These are phyloP conservation scores for Bergia sp. DNA, from an alignment of 92 coral and sea anemone species.

Conservation along the genomic window DNA sequence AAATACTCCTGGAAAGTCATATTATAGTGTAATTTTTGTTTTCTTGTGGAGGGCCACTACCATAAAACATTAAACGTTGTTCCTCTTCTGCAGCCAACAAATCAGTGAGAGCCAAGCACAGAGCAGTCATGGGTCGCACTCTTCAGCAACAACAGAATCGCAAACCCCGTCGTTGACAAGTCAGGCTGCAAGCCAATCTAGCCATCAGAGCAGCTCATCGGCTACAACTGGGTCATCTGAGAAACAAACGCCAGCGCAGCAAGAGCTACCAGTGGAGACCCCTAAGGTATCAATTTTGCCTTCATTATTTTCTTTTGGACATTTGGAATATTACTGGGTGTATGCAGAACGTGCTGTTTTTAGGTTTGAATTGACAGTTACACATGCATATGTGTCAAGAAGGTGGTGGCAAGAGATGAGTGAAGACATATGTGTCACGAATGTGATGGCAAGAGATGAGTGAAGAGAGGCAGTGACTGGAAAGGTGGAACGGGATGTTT, in stretches of 20 bases:
- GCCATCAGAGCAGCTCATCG: constrained; percentile 15
- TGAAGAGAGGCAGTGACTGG: neutral
- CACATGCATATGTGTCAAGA: neutral
- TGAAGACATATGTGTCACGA: neutral
- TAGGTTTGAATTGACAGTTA: neutral
- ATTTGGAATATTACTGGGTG: neutral
- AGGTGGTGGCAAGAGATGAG: no score
- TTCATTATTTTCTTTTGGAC: neutral
- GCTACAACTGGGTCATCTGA: constrained; percentile 33
- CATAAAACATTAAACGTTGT: neutral
- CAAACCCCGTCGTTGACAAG: constrained; percentile 20
- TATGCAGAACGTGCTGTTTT: neutral
- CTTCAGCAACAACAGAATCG: constrained; percentile 19
- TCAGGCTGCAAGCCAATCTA: constrained; percentile 2
- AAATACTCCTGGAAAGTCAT: no score
- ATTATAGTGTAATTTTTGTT: neutral
- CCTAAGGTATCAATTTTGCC: constrained; percentile 17
- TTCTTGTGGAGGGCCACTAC: neutral
- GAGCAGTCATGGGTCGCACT: constrained; percentile 34
- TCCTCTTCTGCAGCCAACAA: constrained; percentile 12
- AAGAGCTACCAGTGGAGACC: constrained; percentile 18
- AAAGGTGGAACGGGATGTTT: neutral
- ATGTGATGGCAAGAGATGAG: no score
- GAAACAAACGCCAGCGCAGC: constrained; percentile 24
- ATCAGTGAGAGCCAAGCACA: constrained; percentile 41